These are phyloP conservation scores for Dione vanillae DNA, from an alignment of 2,888 invertebrate genomes.

Conservation along the genomic window DNA sequence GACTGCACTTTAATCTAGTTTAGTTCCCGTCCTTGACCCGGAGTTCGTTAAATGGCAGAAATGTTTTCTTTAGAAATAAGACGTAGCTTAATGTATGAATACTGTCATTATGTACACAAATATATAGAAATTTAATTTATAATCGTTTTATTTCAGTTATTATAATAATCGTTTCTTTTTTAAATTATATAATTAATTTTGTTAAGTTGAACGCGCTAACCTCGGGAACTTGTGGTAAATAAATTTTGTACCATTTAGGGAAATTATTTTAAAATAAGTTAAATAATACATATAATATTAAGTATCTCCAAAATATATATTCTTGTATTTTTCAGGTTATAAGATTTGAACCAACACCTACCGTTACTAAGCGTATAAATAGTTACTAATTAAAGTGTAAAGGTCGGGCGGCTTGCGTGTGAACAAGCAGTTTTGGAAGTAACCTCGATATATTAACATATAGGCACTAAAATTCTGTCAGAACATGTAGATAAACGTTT, in stretches of 20 bases:
- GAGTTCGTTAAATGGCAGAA: neutral
- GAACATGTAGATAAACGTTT: neutral
- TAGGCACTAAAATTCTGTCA: neutral
- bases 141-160: no score
- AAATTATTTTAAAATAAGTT: no score
- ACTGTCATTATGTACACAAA: neutral
- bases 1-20: constrained; percentile 15
- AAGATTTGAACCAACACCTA: neutral
- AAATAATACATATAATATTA: neutral
- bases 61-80: neutral
- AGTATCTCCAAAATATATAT: no score
- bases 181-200: no score
- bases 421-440: neutral
- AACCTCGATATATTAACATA: constrained; percentile 18
- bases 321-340: no score
- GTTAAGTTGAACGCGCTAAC: no score
- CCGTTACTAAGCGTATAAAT: neutral
- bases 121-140: no score
- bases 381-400: neutral
- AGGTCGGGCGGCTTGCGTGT: constrained; percentile 10
- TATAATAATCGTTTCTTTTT: no score
- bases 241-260: no score
- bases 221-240: no score
- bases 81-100: neutral
- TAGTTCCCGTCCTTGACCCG: constrained; percentile 16